Conservation (phyloP, 2,888 invertebrate genomes). For the Tachina lurida region DNA sequence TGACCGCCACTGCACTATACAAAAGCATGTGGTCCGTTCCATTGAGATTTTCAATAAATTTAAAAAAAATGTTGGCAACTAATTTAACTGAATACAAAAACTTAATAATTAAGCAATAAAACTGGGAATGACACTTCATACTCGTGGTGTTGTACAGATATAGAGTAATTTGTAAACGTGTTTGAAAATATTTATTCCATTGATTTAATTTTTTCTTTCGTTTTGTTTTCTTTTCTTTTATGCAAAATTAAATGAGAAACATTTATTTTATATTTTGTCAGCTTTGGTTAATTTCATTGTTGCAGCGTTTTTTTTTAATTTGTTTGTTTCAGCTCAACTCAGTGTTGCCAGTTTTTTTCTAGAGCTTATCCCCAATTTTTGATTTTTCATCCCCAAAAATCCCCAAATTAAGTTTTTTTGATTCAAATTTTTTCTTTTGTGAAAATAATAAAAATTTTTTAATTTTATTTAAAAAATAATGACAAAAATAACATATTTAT, state of each 20-base stretch:
- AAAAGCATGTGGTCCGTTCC: not conserved
- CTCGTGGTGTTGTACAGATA: not conserved
- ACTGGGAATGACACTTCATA: not conserved
- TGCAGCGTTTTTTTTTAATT: not conserved
- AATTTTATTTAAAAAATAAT: too few relatives aligned
- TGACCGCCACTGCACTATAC: too few relatives aligned
- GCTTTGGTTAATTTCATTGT: constrained; percentile 30
- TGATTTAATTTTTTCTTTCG: not conserved
- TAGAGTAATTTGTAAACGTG: constrained; percentile 5
- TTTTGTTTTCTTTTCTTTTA: not conserved
- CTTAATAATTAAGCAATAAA: constrained; percentile 16
- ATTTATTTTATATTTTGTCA: not conserved
- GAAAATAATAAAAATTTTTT: too few relatives aligned
- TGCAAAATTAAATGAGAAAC: constrained; percentile 28
- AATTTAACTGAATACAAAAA: constrained; percentile 6
- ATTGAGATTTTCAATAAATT: not conserved
- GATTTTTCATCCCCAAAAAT: too few relatives aligned
- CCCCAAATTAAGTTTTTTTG: too few relatives aligned
- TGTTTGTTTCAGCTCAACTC: not conserved
- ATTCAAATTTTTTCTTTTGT: too few relatives aligned
- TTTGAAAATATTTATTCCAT: not conserved
- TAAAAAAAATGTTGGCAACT: constrained; percentile 15
- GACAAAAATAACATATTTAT: too few relatives aligned
- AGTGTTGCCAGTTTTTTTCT: too few relatives aligned
- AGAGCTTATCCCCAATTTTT: too few relatives aligned